These are phyloP conservation scores for Hirtodrosophila histrioides DNA, from an alignment of 2,888 invertebrate species.

Conservation along the genomic window DNA sequence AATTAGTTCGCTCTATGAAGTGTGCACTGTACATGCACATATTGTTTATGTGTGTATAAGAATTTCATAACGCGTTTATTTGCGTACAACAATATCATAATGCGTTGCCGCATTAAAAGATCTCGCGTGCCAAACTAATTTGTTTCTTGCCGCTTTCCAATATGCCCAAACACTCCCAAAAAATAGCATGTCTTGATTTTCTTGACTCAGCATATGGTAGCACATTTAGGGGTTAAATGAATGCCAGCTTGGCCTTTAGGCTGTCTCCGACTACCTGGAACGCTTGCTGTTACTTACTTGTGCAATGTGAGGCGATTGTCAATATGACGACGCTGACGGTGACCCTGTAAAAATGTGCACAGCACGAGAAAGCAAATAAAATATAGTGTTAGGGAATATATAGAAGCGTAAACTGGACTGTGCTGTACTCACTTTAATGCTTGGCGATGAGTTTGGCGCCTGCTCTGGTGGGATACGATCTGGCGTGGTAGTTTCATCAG, in stretches of 20 bases:
- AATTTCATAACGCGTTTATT: no score
- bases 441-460: conserved; percentile 80
- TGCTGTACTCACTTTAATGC: conserved; percentile 64
- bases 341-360: conserved; percentile 39
- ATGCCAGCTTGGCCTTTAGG: conserved; percentile 4
- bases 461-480: conserved; percentile 65
- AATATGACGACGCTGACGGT: conserved; percentile 50
- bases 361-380: conserved; percentile 10
- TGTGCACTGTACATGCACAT: no score
- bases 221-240: conserved; percentile 47
- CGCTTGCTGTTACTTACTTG: conserved; percentile 74
- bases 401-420: conserved; percentile 18
- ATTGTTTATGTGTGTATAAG: no score
- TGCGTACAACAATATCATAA: no score
- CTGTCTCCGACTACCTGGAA: conserved; percentile 47
- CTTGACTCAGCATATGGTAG: conserved; percentile 20
- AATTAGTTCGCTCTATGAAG: no score
- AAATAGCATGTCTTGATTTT: conserved; percentile 10
- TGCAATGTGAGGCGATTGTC: conserved; percentile 79
- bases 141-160: neutral
- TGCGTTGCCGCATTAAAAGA: no score
- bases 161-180: no score
- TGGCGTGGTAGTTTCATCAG: conserved; percentile 43
- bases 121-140: no score
- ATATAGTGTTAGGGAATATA: conserved; percentile 1